A percentile compares a stretch with the other conserved stretches of the same genome.
Conservation (phyloP, 2,888 invertebrate genomes). For the Cynaeus angustus region DNA sequence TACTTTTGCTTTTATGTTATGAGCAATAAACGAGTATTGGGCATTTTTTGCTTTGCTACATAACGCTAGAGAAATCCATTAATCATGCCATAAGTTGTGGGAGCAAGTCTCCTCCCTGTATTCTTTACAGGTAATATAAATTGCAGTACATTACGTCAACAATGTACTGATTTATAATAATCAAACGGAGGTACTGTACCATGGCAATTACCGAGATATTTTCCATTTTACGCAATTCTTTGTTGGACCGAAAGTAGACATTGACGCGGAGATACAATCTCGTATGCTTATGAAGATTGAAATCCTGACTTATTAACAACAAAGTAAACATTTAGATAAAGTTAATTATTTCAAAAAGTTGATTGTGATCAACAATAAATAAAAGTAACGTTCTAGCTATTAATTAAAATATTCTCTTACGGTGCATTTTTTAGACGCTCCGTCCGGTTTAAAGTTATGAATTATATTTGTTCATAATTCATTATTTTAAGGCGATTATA, state of each 20-base stretch:
- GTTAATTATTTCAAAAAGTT: neutral
- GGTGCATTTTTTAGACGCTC: conserved; percentile 4
- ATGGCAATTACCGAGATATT: conserved; percentile 5
- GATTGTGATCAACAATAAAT: conserved; percentile 9
- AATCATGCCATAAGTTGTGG: conserved; percentile 34
- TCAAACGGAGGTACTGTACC: conserved; percentile 18
- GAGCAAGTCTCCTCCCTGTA: conserved; percentile 34
- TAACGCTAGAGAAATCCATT: conserved; percentile 28
- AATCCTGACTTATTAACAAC: conserved; percentile 2
- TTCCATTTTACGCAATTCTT: conserved; percentile 3
- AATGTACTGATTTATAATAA: conserved; percentile 32
- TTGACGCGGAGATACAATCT: neutral
- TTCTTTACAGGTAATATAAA: conserved; percentile 36
- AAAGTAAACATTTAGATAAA: conserved; percentile 11
- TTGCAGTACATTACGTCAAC: conserved; percentile 29
- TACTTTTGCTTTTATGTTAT: conserved; percentile 2
- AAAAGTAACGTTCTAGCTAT: neutral
- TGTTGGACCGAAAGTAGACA: conserved; percentile 4
- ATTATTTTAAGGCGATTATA: conserved; percentile 24
- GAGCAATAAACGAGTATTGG: conserved; percentile 20
- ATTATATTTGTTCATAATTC: conserved; percentile 4
- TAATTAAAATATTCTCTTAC: neutral
- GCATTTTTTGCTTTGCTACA: conserved; percentile 15
- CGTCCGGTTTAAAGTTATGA: conserved; percentile 2
- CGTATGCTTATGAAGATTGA: conserved; percentile 5